Evolutionary conservation across 2,797 vertebrate genomes (phyloP).

Genomic region (Crypturellus tataupa): DNA sequence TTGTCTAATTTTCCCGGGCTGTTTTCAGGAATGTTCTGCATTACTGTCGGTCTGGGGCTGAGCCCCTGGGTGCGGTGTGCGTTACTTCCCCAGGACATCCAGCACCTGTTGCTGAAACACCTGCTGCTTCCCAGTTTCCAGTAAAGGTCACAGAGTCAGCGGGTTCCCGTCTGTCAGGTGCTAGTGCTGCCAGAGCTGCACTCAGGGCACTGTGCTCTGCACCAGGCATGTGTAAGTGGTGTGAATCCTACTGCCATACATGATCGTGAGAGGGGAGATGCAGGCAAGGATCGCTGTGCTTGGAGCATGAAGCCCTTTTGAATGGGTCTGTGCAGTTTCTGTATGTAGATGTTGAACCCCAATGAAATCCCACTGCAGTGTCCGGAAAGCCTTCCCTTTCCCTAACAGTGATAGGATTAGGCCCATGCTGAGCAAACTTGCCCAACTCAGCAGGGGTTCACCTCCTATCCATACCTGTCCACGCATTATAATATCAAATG

Average conservation of each 20-base stretch:
- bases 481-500: background rate
- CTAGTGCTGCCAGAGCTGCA: background rate
- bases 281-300: rapidly evolving
- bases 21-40: rapidly evolving
- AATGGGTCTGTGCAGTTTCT: background rate
- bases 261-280: rapidly evolving
- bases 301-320: rapidly evolving
- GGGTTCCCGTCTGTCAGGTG: rapidly evolving
- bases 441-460: background rate
- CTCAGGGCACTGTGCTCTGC: no score
- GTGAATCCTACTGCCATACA: rapidly evolving
- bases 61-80: background rate
- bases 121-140: background rate
- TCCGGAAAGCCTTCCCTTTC: background rate
- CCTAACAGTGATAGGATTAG: background rate
- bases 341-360: rapidly evolving
- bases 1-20: background rate
- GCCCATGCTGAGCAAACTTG: background rate
- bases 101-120: background rate
- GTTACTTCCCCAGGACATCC: background rate
- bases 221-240: rapidly evolving
- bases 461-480: background rate
- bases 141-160: background rate
- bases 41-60: background rate
- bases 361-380: background rate